Evolutionary conservation across 2,888 invertebrate species (phyloP).

Genomic region (Synanthedon andrenaeformis): DNA sequence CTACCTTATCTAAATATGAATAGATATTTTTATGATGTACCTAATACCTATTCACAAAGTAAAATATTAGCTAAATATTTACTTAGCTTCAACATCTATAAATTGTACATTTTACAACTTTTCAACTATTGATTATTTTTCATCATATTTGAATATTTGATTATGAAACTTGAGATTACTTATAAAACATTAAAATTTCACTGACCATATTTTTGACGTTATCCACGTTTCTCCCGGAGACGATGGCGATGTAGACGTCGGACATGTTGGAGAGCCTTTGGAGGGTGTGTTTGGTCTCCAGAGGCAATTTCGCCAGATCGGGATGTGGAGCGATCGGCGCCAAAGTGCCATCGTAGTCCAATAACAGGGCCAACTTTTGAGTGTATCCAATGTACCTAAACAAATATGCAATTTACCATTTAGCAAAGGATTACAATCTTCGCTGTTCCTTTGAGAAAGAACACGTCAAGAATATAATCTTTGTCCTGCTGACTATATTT

Average conservation of each 20-base stretch:
- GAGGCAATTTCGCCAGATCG: constrained; percentile 85
- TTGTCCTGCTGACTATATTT: no score
- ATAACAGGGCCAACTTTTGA: constrained; percentile 83
- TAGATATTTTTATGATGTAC: no score
- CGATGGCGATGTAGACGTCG: constrained; percentile 88
- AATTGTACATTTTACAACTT: no score
- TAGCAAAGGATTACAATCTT: not conserved
- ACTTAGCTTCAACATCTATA: no score
- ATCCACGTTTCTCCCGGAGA: constrained; percentile 87
- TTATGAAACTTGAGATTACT: no score
- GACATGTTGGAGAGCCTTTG: constrained; percentile 86
- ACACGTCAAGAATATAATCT: no score
- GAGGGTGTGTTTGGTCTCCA: constrained; percentile 86
- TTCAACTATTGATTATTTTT: no score
- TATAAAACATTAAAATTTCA: not conserved
- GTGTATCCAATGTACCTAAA: constrained; percentile 85
- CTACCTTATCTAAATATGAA: no score
- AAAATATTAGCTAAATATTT: no score
- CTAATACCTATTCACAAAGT: no score
- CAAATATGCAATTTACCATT: not conserved
- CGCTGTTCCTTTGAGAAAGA: no score
- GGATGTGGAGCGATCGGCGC: constrained; percentile 92
- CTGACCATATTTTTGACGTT: constrained; percentile 89
- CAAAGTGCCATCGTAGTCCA: constrained; percentile 91
- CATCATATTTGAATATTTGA: no score